phyloP scores from a whole-genome alignment of 1,140 invertebrate species.

The Pachypeltis micranthus region DNA sequence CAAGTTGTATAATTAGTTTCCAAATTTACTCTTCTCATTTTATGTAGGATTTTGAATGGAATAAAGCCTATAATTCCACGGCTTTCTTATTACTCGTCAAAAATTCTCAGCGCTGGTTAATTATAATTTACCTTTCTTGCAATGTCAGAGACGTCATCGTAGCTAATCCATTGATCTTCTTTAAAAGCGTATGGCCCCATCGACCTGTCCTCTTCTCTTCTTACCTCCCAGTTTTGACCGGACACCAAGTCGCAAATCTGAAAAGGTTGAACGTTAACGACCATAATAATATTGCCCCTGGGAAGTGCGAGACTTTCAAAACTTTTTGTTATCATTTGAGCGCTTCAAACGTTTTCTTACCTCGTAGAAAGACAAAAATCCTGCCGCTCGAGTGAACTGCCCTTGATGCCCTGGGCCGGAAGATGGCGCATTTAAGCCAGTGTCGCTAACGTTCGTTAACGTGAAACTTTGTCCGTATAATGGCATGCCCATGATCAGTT shows the following conservation, averaged over 20 bases:
- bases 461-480: slow-evolving; percentile 52
- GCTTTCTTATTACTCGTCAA: too few species aligned
- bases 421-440: slow-evolving; percentile 44
- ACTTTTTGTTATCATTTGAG: too few species aligned
- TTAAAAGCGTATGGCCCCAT: slow-evolving; percentile 21
- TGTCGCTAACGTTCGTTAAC: slow-evolving; percentile 32
- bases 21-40: too few species aligned
- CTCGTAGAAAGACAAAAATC: slow-evolving; percentile 55
- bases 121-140: slow-evolving; percentile 38
- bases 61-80: too few species aligned
- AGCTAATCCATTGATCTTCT: slow-evolving; percentile 54
- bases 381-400: slow-evolving; percentile 46
- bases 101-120: too few species aligned
- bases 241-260: slow-evolving; percentile 22
- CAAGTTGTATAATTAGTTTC: too few species aligned
- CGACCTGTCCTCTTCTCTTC: slow-evolving; percentile 3
- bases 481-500: slow-evolving; percentile 53
- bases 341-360: slow-evolving; percentile 34
- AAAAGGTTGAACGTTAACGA: slow-evolving; percentile 8
- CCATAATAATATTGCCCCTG: slow-evolving; percentile 47
- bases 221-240: slow-evolving; percentile 17
- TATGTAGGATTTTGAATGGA: too few species aligned
- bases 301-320: slow-evolving; percentile 39
- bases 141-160: slow-evolving; percentile 48
- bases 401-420: slow-evolving; percentile 45